Percentiles rank a stretch among this genome's conserved stretches.
Evolutionary conservation across 92 coral and sea anemone species (phyloP).

Genomic region (Ricordea florida): DNA sequence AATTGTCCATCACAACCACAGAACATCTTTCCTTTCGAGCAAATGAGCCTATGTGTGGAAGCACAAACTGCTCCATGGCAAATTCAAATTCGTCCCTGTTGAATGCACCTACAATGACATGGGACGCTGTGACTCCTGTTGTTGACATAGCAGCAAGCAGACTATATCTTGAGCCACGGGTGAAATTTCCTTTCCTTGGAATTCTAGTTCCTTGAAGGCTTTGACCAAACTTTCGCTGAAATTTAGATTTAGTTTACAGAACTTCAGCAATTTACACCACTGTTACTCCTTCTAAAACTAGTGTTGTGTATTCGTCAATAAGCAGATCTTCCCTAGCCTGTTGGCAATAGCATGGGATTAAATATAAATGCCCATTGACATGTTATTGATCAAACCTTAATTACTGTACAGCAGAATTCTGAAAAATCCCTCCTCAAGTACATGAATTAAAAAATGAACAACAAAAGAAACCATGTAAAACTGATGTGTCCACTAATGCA

Average conservation of each 20-base stretch:
- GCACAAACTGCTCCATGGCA: conserved; percentile 52
- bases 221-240: conserved; percentile 49
- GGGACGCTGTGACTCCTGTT: conserved; percentile 40
- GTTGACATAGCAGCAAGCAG: conserved; percentile 43
- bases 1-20: conserved; percentile 56
- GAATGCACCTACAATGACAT: conserved; percentile 53
- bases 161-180: conserved; percentile 47
- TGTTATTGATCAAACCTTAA: too few relatives aligned
- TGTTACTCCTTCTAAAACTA: too few relatives aligned
- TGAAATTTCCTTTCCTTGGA: conserved; percentile 39
- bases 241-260: too few relatives aligned
- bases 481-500: too few relatives aligned
- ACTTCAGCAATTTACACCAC: too few relatives aligned
- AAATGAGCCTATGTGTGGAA: conserved; percentile 46
- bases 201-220: conserved; percentile 37
- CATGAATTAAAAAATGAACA: too few relatives aligned
- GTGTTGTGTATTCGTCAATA: not conserved
- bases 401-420: too few relatives aligned
- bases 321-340: too few relatives aligned
- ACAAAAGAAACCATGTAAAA: too few relatives aligned
- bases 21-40: conserved; percentile 57
- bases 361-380: too few relatives aligned
- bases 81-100: conserved; percentile 33
- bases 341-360: too few relatives aligned
- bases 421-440: too few relatives aligned